These are phyloP conservation scores for Chironomus tepperi DNA, from an alignment of 1,140 invertebrate species.

Conservation along the genomic window DNA sequence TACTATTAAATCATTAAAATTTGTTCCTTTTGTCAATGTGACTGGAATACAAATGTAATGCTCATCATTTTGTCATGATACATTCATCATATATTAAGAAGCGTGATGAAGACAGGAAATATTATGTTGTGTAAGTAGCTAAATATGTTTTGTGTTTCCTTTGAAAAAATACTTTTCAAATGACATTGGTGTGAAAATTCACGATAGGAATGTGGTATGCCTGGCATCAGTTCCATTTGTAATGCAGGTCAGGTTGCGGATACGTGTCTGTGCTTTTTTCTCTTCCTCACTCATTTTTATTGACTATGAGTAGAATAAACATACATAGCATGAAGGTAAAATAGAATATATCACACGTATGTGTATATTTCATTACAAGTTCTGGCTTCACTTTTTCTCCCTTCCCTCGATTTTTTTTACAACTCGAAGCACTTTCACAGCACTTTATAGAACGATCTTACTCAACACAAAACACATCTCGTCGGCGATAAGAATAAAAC, in stretches of 20 bases:
- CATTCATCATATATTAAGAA: neutral
- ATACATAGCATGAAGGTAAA: neutral
- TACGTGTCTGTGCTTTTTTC: neutral
- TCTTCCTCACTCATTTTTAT: neutral
- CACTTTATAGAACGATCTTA: constrained; percentile 7
- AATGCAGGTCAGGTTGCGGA: neutral
- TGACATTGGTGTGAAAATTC: neutral
- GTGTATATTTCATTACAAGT: constrained; percentile 8
- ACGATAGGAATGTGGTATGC: neutral
- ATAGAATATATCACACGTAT: neutral
- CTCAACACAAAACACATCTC: neutral
- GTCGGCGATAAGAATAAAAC: neutral
- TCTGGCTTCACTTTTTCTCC: neutral
- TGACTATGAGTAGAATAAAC: neutral
- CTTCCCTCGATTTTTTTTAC: neutral
- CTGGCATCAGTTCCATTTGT: neutral
- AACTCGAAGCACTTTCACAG: neutral
- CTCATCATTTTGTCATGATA: neutral
- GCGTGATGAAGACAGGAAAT: too few species aligned
- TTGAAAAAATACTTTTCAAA: neutral
- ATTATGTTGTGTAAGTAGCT: neutral
- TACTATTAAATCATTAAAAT: neutral
- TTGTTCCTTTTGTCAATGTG: neutral
- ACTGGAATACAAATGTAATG: neutral
- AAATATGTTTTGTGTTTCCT: neutral